A percentile compares a stretch with the other conserved stretches of the same genome.
Evolutionary conservation across 2,888 invertebrate species (phyloP).

Genomic region (Netelia inedita): DNA sequence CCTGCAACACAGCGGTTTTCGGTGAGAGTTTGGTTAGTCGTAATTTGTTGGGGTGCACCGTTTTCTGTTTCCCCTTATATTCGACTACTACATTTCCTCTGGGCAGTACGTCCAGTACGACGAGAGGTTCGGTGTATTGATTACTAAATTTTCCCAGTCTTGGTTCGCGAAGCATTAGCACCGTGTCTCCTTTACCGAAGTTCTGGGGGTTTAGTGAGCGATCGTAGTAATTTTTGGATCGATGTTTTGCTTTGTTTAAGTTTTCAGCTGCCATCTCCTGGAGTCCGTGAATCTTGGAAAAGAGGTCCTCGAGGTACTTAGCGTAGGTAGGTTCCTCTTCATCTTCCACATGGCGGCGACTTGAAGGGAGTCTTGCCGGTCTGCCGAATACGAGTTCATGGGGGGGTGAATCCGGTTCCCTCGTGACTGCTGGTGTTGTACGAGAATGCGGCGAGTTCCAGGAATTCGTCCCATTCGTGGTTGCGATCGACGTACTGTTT

Average conservation of each 20-base stretch:
- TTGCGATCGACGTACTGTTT: constrained; percentile 48
- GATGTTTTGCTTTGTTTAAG: constrained; percentile 52
- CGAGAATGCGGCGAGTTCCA: constrained; percentile 49
- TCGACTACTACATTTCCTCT: constrained; percentile 48
- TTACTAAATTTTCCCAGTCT: constrained; percentile 57
- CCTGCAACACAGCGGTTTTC: not conserved
- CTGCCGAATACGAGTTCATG: constrained; percentile 60
- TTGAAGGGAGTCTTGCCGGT: constrained; percentile 37
- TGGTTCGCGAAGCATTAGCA: constrained; percentile 55
- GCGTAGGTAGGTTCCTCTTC: constrained; percentile 30
- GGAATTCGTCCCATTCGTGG: constrained; percentile 55
- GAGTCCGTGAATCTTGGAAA: constrained; percentile 18
- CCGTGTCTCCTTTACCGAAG: constrained; percentile 58
- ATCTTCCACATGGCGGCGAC: not conserved
- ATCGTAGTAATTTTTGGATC: constrained; percentile 63
- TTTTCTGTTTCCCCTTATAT: constrained; percentile 18
- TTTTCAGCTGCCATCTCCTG: constrained; percentile 47
- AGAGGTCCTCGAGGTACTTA: constrained; percentile 21
- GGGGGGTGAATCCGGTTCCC: constrained; percentile 44
- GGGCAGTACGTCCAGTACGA: constrained; percentile 49
- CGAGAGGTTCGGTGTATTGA: constrained; percentile 60
- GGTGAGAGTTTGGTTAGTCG: not conserved
- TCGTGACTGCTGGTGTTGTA: constrained; percentile 59
- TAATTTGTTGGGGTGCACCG: constrained; percentile 21
- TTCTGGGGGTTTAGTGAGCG: constrained; percentile 38